Evolutionary conservation across 35 echinoderm and acorn worm genomes (phyloP).

Genomic region (Ptychodera flava): DNA sequence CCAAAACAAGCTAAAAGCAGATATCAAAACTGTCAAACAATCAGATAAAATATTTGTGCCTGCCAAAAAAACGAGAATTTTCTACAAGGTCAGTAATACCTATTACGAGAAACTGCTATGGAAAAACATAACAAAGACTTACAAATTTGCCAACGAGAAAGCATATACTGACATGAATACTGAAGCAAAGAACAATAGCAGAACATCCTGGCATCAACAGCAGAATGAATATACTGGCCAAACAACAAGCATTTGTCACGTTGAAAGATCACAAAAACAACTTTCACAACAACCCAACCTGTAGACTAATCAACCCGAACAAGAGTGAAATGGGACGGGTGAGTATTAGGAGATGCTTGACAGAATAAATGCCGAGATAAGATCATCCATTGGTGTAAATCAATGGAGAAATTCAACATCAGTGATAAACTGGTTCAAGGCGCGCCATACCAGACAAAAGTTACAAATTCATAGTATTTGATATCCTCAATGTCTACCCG

Average conservation of each 20-base stretch:
- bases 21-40: no score
- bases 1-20: no score
- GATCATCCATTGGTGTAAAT: constrained; percentile 13
- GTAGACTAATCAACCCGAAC: constrained; percentile 44
- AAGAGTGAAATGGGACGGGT: constrained; percentile 42
- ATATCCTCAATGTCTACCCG: constrained; percentile 38
- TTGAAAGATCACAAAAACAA: constrained; percentile 46
- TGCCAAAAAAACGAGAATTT: constrained; percentile 15
- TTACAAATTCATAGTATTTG: constrained; percentile 25
- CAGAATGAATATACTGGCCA: constrained; percentile 9
- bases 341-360: constrained; percentile 19
- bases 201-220: constrained; percentile 20
- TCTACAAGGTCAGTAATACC: no score
- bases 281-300: constrained; percentile 30
- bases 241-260: constrained; percentile 28
- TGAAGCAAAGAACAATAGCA: neutral
- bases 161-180: neutral
- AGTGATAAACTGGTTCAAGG: constrained; percentile 31
- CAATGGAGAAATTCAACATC: constrained; percentile 24
- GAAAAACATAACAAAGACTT: constrained; percentile 11
- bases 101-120: constrained; percentile 22
- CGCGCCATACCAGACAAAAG: neutral
- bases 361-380: constrained; percentile 28
- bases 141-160: neutral
- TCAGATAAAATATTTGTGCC: neutral